These are phyloP conservation scores for Pseudorasbora parva DNA, from an alignment of 2,113 vertebrate species.

Conservation along the genomic window DNA sequence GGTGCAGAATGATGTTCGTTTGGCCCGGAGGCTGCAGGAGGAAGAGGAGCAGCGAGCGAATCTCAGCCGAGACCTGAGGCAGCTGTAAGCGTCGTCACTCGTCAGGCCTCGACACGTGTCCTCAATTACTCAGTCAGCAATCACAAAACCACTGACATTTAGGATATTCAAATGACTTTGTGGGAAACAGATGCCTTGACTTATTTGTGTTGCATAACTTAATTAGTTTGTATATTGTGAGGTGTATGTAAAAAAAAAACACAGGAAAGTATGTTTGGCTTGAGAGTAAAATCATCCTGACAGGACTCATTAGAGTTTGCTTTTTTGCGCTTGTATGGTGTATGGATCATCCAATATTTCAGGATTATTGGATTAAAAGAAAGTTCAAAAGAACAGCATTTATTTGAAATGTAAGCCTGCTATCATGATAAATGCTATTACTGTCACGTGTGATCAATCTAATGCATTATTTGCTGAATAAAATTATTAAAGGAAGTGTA, in stretches of 20 bases:
- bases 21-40: constrained; percentile 75
- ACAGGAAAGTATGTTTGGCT: background rate
- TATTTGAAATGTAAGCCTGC: too few species aligned
- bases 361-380: too few species aligned
- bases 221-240: background rate
- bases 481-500: too few species aligned
- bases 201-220: background rate
- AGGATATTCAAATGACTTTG: background rate
- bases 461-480: too few species aligned
- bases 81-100: constrained; percentile 56
- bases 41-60: constrained; percentile 66
- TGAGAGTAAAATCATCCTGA: background rate
- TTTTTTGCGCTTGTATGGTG: background rate
- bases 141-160: background rate
- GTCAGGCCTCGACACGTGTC: background rate
- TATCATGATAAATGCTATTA: too few species aligned
- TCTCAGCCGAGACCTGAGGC: constrained; percentile 61
- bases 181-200: background rate
- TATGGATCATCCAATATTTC: too few species aligned
- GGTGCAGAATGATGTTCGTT: constrained; percentile 75
- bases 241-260: background rate
- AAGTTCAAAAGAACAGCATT: too few species aligned
- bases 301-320: background rate
- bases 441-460: too few species aligned
- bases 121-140: background rate